Evolutionary conservation across 2,113 vertebrate genomes (phyloP).

Genomic region (Microcebus lehilahytsara): DNA sequence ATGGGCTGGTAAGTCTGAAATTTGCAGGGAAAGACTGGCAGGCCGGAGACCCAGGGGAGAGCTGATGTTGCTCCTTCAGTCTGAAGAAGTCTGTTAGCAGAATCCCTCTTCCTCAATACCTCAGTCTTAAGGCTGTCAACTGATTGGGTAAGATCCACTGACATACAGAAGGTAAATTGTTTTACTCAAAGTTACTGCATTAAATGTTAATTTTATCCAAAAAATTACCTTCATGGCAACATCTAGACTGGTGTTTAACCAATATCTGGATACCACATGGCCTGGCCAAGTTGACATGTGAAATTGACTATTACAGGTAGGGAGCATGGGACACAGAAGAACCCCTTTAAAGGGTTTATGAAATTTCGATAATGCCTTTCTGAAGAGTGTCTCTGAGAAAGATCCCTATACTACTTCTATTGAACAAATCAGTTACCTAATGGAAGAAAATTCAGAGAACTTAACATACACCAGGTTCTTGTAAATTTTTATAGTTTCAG

Average conservation of each 20-base stretch:
- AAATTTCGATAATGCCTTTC: not conserved
- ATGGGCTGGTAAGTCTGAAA: not conserved
- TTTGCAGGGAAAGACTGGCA: fast-evolving
- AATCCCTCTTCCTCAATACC: not conserved
- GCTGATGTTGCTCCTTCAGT: fast-evolving
- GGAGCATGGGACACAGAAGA: not conserved
- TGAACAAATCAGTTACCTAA: not conserved
- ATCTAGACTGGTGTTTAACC: not conserved
- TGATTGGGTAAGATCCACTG: not conserved
- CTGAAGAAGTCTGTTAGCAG: not conserved
- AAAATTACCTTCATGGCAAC: not conserved
- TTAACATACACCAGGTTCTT: not conserved
- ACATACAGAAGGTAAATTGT: not conserved
- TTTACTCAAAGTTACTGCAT: not conserved
- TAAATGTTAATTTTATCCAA: not conserved
- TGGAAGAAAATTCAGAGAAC: not conserved
- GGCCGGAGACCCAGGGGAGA: not conserved
- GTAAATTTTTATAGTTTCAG: constrained; percentile 7
- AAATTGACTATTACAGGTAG: not conserved
- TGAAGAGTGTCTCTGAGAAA: not conserved
- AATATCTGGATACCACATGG: fast-evolving
- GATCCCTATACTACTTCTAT: not conserved
- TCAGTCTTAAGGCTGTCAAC: not conserved
- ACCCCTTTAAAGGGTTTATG: fast-evolving
- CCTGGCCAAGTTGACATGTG: not conserved